Conservation (phyloP, 2,888 invertebrate genomes). For the Abrostola tripartita region DNA sequence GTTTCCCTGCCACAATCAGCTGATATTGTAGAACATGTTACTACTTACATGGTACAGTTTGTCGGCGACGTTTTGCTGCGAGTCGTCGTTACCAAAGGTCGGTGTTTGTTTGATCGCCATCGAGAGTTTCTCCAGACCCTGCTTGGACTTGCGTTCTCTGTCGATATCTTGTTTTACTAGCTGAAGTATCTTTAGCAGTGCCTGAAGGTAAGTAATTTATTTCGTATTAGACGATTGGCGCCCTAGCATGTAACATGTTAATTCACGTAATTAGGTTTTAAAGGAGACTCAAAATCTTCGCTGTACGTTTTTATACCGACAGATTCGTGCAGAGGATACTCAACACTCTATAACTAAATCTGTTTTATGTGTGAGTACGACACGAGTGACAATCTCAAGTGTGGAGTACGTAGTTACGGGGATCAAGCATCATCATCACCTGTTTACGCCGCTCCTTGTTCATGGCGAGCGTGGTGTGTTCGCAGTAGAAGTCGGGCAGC, state of each 20-base stretch:
- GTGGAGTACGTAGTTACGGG: not conserved
- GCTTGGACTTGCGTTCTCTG: conserved; percentile 95
- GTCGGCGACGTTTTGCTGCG: conserved; percentile 96
- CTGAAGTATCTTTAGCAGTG: conserved; percentile 94
- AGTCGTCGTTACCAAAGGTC: conserved; percentile 95
- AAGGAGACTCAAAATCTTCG: too few species aligned
- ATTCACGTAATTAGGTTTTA: too few species aligned
- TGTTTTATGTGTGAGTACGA: not conserved
- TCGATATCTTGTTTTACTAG: conserved; percentile 96
- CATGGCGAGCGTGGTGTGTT: conserved; percentile 97
- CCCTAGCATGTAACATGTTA: too few species aligned
- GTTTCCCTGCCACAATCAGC: too few species aligned
- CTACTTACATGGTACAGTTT: conserved; percentile 91
- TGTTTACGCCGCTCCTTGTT: conserved; percentile 96
- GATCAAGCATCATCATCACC: conserved; percentile 76
- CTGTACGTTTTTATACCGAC: too few species aligned
- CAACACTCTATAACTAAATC: too few species aligned
- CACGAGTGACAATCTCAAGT: not conserved
- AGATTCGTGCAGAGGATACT: too few species aligned
- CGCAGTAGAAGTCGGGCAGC: conserved; percentile 97
- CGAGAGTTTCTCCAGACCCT: conserved; percentile 96
- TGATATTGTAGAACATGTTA: not conserved
- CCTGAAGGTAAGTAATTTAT: conserved; percentile 75
- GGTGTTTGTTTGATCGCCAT: conserved; percentile 95
- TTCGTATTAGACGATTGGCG: too few species aligned